A percentile compares a stretch with the other conserved stretches of the same genome.
Conservation (phyloP, 2,113 vertebrate species). For the Spheniscus mendiculus region DNA sequence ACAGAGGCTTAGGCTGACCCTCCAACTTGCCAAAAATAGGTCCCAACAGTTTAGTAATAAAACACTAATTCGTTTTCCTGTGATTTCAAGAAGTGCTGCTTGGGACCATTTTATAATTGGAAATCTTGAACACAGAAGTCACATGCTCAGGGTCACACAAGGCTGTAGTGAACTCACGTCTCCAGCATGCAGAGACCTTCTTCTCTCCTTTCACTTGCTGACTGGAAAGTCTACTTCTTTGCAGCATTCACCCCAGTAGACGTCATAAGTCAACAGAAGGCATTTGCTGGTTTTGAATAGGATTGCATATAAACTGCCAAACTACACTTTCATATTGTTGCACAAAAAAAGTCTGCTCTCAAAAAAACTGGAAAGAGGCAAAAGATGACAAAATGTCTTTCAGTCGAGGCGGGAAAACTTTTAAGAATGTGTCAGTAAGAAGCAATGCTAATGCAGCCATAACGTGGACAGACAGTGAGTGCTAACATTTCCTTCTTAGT, state of each 20-base stretch:
- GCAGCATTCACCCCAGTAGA: not conserved
- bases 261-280: not conserved
- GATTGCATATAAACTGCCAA: not conserved
- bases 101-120: not conserved
- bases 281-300: not conserved
- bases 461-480: not conserved
- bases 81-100: not conserved
- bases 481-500: not conserved
- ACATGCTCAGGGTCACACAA: not conserved
- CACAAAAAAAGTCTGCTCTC: not conserved
- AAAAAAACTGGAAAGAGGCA: not conserved
- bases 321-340: not conserved
- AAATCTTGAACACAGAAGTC: not conserved
- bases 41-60: not conserved
- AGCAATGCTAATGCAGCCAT: not conserved
- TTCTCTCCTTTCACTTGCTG: not conserved
- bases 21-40: not conserved
- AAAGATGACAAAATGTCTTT: not conserved
- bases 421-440: not conserved
- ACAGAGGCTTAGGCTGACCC: not conserved
- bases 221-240: not conserved
- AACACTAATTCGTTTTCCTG: not conserved
- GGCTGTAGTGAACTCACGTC: rapidly evolving
- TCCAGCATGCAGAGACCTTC: not conserved
- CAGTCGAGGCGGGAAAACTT: not conserved